Evolutionary conservation across 2,113 vertebrate genomes (phyloP).

Genomic region (Copsychus sechellarum): DNA sequence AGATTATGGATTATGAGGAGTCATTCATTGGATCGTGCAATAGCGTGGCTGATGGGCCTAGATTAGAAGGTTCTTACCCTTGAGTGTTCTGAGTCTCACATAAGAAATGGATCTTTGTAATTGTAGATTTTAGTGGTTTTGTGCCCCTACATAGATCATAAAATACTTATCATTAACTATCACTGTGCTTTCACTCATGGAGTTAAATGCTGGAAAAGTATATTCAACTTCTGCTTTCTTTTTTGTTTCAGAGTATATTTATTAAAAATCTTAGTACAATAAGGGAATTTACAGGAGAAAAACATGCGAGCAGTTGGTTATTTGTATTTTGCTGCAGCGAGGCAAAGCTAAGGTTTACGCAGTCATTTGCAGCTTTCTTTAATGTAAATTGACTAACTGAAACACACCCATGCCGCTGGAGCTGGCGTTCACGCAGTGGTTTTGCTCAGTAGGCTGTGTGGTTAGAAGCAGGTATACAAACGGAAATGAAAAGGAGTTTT

Average conservation of each 20-base stretch:
- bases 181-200: background rate
- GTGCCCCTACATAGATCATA: background rate
- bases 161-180: background rate
- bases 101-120: background rate
- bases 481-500: slow-evolving; percentile 55
- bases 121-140: background rate
- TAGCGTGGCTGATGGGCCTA: background rate
- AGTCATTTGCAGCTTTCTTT: background rate
- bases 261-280: background rate
- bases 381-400: background rate
- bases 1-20: fast-evolving
- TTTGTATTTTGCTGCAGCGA: background rate
- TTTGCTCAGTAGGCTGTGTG: slow-evolving; percentile 22
- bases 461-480: slow-evolving; percentile 39
- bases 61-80: background rate
- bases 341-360: background rate
- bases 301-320: background rate
- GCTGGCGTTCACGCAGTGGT: slow-evolving; percentile 9
- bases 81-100: background rate
- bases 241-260: background rate
- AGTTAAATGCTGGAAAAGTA: background rate
- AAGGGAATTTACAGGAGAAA: background rate
- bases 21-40: fast-evolving
- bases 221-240: background rate
- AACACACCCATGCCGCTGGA: slow-evolving; percentile 1